phyloP scores from a whole-genome alignment of 2,888 invertebrate genomes.

The Drosophila austrosaltans region DNA sequence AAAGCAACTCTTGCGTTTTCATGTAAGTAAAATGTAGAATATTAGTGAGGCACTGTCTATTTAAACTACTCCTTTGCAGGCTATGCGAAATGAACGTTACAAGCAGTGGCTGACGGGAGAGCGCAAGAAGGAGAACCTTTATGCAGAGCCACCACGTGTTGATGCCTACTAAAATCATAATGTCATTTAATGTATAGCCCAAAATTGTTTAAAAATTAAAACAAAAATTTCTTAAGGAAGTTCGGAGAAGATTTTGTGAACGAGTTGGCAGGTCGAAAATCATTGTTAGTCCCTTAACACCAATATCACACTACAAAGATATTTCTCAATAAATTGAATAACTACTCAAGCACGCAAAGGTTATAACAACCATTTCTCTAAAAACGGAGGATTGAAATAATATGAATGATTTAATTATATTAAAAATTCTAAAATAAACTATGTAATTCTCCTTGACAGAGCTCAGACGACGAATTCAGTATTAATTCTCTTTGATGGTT shows the following conservation, averaged over 20 bases:
- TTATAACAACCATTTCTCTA: not conserved
- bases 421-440: not conserved
- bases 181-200: slow-evolving; percentile 49
- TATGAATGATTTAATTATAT: not conserved
- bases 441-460: not conserved
- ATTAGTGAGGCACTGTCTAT: not conserved
- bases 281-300: not conserved
- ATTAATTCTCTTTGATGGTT: slow-evolving; percentile 1
- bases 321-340: not conserved
- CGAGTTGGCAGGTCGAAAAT: not conserved
- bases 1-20: slow-evolving; percentile 86
- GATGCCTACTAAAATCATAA: slow-evolving; percentile 85
- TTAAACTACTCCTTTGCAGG: slow-evolving; percentile 77
- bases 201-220: slow-evolving; percentile 58
- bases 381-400: not conserved
- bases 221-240: slow-evolving; percentile 8
- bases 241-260: not conserved
- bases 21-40: slow-evolving; percentile 81
- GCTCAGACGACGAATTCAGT: not conserved
- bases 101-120: slow-evolving; percentile 86
- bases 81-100: slow-evolving; percentile 87
- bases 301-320: not conserved
- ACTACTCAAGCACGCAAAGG: not conserved
- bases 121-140: slow-evolving; percentile 85
- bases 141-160: slow-evolving; percentile 85